Evolutionary conservation across 2,797 vertebrate species (phyloP).

Genomic region (Sebastes miniatus): DNA sequence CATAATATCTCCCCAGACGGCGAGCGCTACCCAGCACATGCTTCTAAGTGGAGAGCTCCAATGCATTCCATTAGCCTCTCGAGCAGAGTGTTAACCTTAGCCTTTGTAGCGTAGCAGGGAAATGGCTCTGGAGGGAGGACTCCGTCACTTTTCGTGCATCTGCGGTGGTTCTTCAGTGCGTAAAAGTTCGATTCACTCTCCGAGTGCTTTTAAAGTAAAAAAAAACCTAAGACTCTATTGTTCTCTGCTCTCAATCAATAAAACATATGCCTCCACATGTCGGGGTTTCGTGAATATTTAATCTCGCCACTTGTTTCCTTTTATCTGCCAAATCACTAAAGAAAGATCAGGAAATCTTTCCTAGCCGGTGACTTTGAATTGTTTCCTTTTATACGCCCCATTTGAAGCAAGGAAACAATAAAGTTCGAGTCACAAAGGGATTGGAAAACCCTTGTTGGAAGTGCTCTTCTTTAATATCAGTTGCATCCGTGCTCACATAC

Average conservation of each 20-base stretch:
- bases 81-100: conserved; percentile 69
- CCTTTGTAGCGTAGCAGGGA: conserved; percentile 56
- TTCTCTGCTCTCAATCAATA: conserved; percentile 80
- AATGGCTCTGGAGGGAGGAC: conserved; percentile 58
- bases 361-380: conserved; percentile 60
- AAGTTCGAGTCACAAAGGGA: conserved; percentile 22
- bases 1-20: conserved; percentile 78
- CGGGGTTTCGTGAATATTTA: conserved; percentile 79
- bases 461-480: background rate
- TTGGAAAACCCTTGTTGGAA: background rate
- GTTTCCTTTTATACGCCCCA: conserved; percentile 68
- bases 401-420: conserved; percentile 61
- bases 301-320: conserved; percentile 75
- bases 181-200: conserved; percentile 51
- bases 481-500: background rate
- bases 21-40: conserved; percentile 52
- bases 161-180: background rate
- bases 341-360: conserved; percentile 64
- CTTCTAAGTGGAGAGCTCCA: conserved; percentile 60
- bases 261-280: conserved; percentile 75
- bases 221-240: conserved; percentile 63
- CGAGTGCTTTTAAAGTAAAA: conserved; percentile 65
- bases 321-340: conserved; percentile 70
- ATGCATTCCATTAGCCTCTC: conserved; percentile 74
- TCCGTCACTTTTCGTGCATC: conserved; percentile 30